Evolutionary conservation across 2,113 vertebrate species (phyloP).

Genomic region (Pycnonotus jocosus): DNA sequence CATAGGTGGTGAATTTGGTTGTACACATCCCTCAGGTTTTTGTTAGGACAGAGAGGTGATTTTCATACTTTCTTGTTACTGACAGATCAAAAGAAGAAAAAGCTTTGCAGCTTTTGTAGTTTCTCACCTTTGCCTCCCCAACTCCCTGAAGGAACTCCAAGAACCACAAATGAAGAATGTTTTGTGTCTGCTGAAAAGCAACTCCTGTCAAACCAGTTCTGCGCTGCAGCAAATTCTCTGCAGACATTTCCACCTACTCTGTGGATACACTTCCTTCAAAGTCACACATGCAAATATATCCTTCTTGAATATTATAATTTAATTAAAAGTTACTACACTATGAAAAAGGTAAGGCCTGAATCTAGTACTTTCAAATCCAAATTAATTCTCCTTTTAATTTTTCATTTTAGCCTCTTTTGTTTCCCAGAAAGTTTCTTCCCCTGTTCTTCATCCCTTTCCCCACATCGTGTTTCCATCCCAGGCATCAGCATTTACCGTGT

Average conservation of each 20-base stretch:
- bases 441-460: not conserved
- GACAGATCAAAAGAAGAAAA: not conserved
- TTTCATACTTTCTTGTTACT: not conserved
- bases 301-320: not conserved
- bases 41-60: not conserved
- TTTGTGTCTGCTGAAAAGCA: not conserved
- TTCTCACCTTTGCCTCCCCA: not conserved
- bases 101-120: not conserved
- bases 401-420: not conserved
- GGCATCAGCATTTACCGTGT: not conserved
- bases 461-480: not conserved
- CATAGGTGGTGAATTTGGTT: not conserved
- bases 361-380: not conserved
- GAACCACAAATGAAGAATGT: not conserved
- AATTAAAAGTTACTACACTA: not conserved
- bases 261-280: not conserved
- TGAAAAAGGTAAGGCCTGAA: not conserved
- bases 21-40: not conserved
- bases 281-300: not conserved
- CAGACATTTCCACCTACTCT: not conserved
- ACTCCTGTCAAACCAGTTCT: slow-evolving; percentile 19
- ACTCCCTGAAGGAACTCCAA: not conserved
- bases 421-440: not conserved
- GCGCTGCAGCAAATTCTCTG: not conserved
- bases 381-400: not conserved